A percentile compares a stretch with the other conserved stretches of the same genome.
These are phyloP conservation scores for Rhinichthys klamathensis DNA, from an alignment of 2,113 vertebrate species.

Conservation along the genomic window DNA sequence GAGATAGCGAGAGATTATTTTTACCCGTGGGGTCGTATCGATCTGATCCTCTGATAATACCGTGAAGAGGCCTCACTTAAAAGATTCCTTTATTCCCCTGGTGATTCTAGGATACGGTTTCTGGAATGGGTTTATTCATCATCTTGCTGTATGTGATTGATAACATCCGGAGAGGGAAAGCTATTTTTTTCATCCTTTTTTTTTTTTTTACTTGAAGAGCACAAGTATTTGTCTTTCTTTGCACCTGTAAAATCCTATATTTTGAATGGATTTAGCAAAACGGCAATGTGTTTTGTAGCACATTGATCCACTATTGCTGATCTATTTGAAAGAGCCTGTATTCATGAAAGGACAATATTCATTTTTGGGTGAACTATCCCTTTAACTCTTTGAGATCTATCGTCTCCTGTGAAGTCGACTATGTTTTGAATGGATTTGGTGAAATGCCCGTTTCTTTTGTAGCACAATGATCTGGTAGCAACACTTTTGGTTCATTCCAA, in stretches of 20 bases:
- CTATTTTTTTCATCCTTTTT: not conserved
- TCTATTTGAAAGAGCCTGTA: too few relatives aligned
- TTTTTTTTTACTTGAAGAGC: not conserved
- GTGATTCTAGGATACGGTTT: not conserved
- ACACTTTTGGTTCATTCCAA: not conserved
- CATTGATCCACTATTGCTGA: too few relatives aligned
- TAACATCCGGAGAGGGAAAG: not conserved
- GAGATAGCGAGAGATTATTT: constrained; percentile 26
- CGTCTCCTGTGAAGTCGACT: too few relatives aligned
- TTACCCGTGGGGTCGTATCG: constrained; percentile 32
- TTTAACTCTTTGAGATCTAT: not conserved
- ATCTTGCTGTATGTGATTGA: constrained; percentile 1
- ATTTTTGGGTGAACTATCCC: too few relatives aligned
- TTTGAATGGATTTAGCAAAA: not conserved
- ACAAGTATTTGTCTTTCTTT: not conserved
- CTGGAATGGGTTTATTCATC: not conserved
- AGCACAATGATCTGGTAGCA: not conserved
- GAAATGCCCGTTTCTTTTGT: not conserved
- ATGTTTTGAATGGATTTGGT: not conserved
- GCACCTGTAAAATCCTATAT: not conserved
- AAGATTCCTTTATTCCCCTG: constrained; percentile 13
- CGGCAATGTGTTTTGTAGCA: not conserved
- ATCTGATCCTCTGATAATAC: constrained; percentile 35
- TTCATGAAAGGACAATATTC: too few relatives aligned
- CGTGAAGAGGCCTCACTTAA: constrained; percentile 29